Evolutionary conservation across 2,797 vertebrate genomes (phyloP), one percentile per base, ranked within the genome.

Genomic region (Prunella strophiata): DNA sequence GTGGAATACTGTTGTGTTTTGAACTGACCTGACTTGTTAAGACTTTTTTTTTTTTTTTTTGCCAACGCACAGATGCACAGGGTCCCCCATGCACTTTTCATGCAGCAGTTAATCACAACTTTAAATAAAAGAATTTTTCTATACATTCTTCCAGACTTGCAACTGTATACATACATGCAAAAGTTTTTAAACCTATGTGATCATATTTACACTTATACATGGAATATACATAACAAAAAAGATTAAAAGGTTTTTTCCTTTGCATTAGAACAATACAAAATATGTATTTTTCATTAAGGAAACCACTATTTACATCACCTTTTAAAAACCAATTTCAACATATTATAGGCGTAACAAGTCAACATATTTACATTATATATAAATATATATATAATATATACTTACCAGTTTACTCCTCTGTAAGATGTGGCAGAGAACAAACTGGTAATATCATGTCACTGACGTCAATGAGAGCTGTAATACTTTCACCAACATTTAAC

Each of bases 131-230:
- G 93, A 92, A 94, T 96, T 98, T 97, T 97, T 98, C 97, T 98
- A 98, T 98, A 98, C 98, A 98, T 98, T 98, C 97, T 97, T 98
- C 97, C 98, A 99, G 98, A 98, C 98, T 98, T 99, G 99, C 99
- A 99, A 99, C 98, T 99, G 98, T 98, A 99, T 98, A 99, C 98
- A 99, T 98, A 99, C 99, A 99, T 99, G 99, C 99, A 99, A 98
- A 98, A 98, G 98, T 97, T 98, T 98, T 98, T 98, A 99, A 98
- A 98, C 98, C 98, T 98, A 98, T 98, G 97, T 98, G 98, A 98
- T 97, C 97, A 66, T 99, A 99, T 99, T 98, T 99, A 99, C 99
- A 99, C 97, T 98, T 98, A 98, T 99, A 99, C 98, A 99, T 98
- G 98, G 97, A 99, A 99, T 99, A 99, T 99, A 99, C 99, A 99